These are phyloP conservation scores for Lepidurus packardi DNA, from an alignment of 1,140 invertebrate genomes.

Conservation along the genomic window DNA sequence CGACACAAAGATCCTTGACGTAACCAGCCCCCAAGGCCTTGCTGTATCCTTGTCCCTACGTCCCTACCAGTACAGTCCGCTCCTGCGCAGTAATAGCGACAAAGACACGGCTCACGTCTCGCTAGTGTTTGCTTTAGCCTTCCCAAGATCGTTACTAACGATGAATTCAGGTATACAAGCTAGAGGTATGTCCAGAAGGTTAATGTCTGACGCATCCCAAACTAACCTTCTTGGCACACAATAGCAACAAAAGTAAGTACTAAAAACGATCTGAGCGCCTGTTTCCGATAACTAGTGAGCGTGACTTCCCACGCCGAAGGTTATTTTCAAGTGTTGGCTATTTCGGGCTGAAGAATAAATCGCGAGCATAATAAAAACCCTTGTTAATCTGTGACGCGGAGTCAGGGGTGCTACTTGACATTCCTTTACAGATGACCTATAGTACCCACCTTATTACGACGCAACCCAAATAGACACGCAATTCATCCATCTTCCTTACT, in stretches of 20 bases:
- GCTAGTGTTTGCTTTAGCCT: not conserved
- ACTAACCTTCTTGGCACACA: not conserved
- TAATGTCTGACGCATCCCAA: not conserved
- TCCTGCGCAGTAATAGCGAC: not conserved
- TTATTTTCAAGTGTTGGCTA: not conserved
- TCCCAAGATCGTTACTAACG: not conserved
- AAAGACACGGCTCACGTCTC: not conserved
- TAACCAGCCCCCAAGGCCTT: not conserved
- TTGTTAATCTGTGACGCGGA: no score
- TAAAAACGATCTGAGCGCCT: not conserved
- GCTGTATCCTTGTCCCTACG: not conserved
- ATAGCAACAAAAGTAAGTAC: not conserved
- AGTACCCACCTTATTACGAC: no score
- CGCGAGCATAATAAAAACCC: no score
- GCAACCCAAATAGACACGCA: no score
- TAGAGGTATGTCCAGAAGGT: not conserved
- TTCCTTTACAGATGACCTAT: no score
- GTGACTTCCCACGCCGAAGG: not conserved
- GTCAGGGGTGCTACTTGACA: no score
- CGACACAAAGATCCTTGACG: not conserved
- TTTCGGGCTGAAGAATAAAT: not conserved
- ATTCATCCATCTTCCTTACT: no score
- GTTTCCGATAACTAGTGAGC: not conserved
- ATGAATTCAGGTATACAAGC: not conserved
- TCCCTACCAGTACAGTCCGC: not conserved